Evolutionary conservation across 1,140 invertebrate species (phyloP), one percentile per base, ranked within the genome.

Genomic region (Apolygus lucorum): DNA sequence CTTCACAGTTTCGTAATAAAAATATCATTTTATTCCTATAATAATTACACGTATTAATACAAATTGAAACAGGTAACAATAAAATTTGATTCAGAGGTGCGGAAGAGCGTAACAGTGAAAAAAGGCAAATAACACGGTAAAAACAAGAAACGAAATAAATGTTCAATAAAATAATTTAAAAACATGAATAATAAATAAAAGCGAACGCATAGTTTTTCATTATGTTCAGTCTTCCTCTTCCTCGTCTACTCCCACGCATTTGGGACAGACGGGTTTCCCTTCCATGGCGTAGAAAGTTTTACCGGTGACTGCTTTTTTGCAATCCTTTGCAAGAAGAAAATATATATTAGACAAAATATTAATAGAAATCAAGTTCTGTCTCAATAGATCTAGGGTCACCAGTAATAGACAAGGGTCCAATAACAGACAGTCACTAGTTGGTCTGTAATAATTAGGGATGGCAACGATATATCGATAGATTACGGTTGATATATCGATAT

Each of bases 211-310:
- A 68, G 17, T 27, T 21, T 49, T 64, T 26, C 28, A 2, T n/a
- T n/a, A n/a, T n/a, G 27, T 65, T 74, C 67, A 72, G 67, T 82
- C 84, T 74, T 90, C 88, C 78, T 91, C 90, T 74, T 93, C 91
- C 75, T 93, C 91, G 75, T 93, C 91, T 59, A 92, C 89, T 71
- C 92, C 92, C 76, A 91, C 90, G 81, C 92, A 95, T 81, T 89
- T 87, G 42, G 89, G 90, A 82, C 92, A 95, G 72, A 94, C 90
- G 26, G 92, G 92, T 80, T 93, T 92, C 74, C 90, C 91, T 81
- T 95, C 93, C 85, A 94, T 91, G 70, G 91, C 93, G 81, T 96
- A 97, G 83, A 97, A 97, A 68, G 92, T 94, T 79, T 94, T 94
- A 74, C 93, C 93, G 78, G 90, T 88, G 68, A 98, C 92, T 64